Conservation (phyloP, 2,797 vertebrate genomes). For the Rachycentron canadum region DNA sequence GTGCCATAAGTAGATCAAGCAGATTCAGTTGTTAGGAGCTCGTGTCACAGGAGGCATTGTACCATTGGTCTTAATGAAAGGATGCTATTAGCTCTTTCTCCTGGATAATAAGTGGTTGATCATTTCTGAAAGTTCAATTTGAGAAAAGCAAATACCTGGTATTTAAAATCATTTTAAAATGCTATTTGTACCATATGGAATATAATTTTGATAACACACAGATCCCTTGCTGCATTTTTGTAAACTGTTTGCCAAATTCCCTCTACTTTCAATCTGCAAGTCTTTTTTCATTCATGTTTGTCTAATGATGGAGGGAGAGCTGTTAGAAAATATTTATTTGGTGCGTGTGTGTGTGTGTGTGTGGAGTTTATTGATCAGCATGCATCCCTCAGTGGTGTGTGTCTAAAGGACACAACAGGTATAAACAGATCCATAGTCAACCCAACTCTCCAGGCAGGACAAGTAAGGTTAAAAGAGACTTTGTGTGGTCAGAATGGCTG, state of each 20-base stretch:
- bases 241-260: not conserved
- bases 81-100: conserved; percentile 27
- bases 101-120: conserved; percentile 29
- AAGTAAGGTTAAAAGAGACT: conserved; percentile 9
- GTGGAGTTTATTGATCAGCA: not conserved
- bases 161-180: not conserved
- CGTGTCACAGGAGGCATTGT: conserved; percentile 19
- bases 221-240: not conserved
- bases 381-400: not conserved
- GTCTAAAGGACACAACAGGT: conserved; percentile 4
- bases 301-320: not conserved
- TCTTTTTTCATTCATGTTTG: not conserved
- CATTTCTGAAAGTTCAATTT: conserved; percentile 14
- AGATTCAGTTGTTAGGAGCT: conserved; percentile 17
- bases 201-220: not conserved
- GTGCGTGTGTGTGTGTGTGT: not conserved
- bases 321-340: conserved; percentile 8
- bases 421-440: conserved; percentile 4
- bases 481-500: not conserved
- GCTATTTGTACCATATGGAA: not conserved
- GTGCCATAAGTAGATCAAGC: not conserved
- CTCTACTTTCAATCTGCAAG: not conserved
- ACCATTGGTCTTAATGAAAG: conserved; percentile 38
- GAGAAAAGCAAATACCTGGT: conserved; percentile 17
- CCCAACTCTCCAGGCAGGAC: conserved; percentile 3